phyloP scores from a whole-genome alignment of 2,113 vertebrate species.

The Semnopithecus entellus region DNA sequence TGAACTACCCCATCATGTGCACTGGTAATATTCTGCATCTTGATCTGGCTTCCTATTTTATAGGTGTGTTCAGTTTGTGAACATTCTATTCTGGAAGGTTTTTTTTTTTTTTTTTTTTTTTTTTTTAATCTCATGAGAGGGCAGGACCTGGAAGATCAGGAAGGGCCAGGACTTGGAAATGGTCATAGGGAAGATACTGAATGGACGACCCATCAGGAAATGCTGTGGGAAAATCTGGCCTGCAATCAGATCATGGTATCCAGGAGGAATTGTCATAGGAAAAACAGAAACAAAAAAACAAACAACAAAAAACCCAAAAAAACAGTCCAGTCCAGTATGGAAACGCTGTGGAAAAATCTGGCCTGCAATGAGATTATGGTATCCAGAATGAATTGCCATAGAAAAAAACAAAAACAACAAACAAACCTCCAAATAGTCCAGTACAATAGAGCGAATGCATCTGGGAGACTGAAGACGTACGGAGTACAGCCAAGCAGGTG shows the following conservation, averaged over 20 bases:
- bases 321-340: too few species aligned
- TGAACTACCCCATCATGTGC: background rate
- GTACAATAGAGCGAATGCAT: background rate
- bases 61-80: background rate
- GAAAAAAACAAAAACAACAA: background rate
- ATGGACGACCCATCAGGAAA: background rate
- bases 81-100: background rate
- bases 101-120: too few species aligned
- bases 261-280: background rate
- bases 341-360: background rate
- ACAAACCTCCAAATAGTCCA: background rate
- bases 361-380: background rate
- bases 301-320: too few species aligned
- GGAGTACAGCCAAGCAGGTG: background rate
- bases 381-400: background rate
- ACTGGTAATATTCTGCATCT: background rate
- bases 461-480: background rate
- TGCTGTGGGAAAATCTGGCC: background rate
- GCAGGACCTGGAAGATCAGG: background rate
- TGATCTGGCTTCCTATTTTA: background rate
- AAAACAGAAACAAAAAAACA: too few species aligned
- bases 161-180: background rate
- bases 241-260: background rate
- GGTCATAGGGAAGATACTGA: background rate
- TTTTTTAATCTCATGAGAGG: too few species aligned